phyloP scores from a whole-genome alignment of 2,797 vertebrate genomes.

The Gymnodraco acuticeps region DNA sequence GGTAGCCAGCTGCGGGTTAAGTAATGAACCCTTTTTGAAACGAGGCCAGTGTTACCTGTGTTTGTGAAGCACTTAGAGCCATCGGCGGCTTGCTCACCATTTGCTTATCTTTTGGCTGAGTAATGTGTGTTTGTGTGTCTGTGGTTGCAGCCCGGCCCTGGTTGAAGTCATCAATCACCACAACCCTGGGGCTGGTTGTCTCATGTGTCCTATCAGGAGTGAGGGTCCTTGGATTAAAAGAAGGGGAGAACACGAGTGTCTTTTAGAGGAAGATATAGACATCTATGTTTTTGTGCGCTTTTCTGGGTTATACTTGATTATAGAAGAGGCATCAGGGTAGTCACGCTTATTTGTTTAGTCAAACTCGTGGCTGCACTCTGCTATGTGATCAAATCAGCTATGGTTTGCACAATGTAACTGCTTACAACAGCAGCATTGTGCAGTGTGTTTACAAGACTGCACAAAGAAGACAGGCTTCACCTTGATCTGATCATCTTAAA shows the following conservation, averaged over 20 bases:
- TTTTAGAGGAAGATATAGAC: constrained; percentile 13
- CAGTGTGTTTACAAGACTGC: constrained; percentile 30
- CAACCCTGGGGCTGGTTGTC: constrained; percentile 65
- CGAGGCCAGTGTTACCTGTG: constrained; percentile 72
- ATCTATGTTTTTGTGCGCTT: constrained; percentile 18
- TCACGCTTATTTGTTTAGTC: constrained; percentile 66
- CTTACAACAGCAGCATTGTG: constrained; percentile 44
- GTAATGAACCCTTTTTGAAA: constrained; percentile 62
- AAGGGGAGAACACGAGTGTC: constrained; percentile 14
- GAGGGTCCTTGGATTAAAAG: constrained; percentile 43
- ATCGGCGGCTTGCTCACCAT: constrained; percentile 68
- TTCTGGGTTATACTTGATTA: constrained; percentile 24
- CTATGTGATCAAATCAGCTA: constrained; percentile 35
- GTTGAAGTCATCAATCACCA: constrained; percentile 79
- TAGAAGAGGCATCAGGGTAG: constrained; percentile 14
- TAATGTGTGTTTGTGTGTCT: constrained; percentile 82
- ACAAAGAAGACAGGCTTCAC: constrained; percentile 40
- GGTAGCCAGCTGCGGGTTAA: constrained; percentile 48
- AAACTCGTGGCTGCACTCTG: constrained; percentile 46
- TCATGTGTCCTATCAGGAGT: constrained; percentile 47
- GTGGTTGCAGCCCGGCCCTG: constrained; percentile 74
- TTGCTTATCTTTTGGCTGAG: constrained; percentile 84
- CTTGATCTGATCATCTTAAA: constrained; percentile 31
- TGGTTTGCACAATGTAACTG: constrained; percentile 59
- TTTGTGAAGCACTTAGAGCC: constrained; percentile 81